These are phyloP conservation scores for Gallinago undulata DNA, from an alignment of 2,113 vertebrate genomes.

Conservation along the genomic window DNA sequence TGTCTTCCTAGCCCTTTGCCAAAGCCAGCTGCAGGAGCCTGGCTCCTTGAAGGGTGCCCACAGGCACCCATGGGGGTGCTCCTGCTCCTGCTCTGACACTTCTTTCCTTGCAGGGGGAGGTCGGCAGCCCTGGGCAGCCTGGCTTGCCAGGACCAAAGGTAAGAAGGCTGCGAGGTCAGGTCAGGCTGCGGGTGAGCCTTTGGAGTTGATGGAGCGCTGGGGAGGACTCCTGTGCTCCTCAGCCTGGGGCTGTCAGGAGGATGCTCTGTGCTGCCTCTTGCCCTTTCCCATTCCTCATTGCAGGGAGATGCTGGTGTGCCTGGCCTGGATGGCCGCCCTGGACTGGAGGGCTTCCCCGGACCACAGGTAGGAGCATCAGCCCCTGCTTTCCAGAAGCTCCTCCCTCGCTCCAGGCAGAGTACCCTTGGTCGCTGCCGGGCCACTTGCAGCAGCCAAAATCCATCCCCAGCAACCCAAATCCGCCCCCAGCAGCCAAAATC, in stretches of 20 bases:
- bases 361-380: conserved; percentile 75
- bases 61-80: background rate
- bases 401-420: background rate
- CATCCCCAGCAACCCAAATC: background rate
- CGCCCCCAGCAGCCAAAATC: background rate
- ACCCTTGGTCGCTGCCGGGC: background rate
- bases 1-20: background rate
- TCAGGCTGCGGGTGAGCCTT: background rate
- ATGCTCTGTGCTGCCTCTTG: background rate
- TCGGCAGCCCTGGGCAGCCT: conserved; percentile 57
- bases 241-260: rapidly evolving
- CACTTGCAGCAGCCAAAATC: background rate
- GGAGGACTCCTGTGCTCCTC: background rate
- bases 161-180: rapidly evolving
- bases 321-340: conserved; percentile 82
- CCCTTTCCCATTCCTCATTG: rapidly evolving
- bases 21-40: background rate
- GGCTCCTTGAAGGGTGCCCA: background rate
- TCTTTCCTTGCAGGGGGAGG: conserved; percentile 64
- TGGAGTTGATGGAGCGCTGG: no score
- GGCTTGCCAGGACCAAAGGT: conserved; percentile 72
- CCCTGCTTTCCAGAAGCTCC: background rate
- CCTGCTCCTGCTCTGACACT: background rate
- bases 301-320: conserved; percentile 73
- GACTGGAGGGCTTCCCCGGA: conserved; percentile 85